Base-by-base conservation (phyloP, 1,140 invertebrate genomes). In the Euura lappo region DNA sequence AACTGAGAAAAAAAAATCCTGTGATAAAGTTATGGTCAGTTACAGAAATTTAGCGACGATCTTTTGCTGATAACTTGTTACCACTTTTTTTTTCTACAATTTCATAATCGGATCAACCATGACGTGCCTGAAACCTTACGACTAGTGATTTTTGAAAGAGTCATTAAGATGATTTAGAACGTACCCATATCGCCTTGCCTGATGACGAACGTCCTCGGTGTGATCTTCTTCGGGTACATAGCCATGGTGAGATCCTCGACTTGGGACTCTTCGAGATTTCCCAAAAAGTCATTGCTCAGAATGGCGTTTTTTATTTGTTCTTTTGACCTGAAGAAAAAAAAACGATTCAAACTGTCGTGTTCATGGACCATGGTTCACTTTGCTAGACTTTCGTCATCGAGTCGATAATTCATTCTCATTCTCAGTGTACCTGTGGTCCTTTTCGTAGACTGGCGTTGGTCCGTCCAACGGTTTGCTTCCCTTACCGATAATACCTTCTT, bases 281-380 rank as follows among this genome's bases (percentile, higher is more conserved):
- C 94, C 75, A 99, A 90, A 85, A 99, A 98, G 83, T 98, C 96
- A 84, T 99, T 99, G 67, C 93, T 93, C 82, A 94, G 91, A 69
- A 99, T 92, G 0, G 94, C 93, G 45, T 89, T 87, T 78, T 91
- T 91, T 66, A 95, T 94, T 44, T 93, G 79, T 76, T 93, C 91
- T 76, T 91, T 90, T 2, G 92, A 89, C 76, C 92, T 93, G 76
- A 11, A 51, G 45, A 42, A 72, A 65, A 13, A 60, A 69, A 28
- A 47, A 8, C 65, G 65, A 43, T 66, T 10, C 64, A 70, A 65
- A 28, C 68, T 68, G 13, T 72, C 79, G 81, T 47, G 76, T 70
- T n/a, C 74, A 74, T 28, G 78, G 80, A 71, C 5, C 51, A 71
- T 64, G 44, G 44, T 71, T 46, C 8, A 8, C 11, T 68, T 66